phyloP scores from a whole-genome alignment of 2,888 invertebrate genomes.

The Vandiemenella viatica region DNA sequence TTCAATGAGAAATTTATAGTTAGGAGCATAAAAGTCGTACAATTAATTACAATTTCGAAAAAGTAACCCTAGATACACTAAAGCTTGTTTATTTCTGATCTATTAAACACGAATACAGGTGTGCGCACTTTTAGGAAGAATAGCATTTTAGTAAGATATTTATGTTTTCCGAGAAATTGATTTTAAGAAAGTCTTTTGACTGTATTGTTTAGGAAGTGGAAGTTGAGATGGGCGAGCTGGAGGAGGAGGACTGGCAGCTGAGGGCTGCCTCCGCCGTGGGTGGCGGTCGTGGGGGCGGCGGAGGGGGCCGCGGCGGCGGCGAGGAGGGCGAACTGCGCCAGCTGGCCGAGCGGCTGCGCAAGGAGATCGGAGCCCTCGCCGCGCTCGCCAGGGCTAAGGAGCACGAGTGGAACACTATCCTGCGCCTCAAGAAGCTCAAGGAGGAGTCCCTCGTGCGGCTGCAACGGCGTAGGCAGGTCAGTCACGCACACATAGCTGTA shows the following conservation, averaged over 20 bases:
- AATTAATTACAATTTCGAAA: too few relatives aligned
- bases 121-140: too few relatives aligned
- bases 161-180: too few relatives aligned
- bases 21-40: too few relatives aligned
- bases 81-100: too few relatives aligned
- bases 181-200: too few relatives aligned
- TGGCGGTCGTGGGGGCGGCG: background rate
- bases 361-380: slow-evolving; percentile 44
- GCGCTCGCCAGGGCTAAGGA: slow-evolving; percentile 67
- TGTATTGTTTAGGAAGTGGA: too few relatives aligned
- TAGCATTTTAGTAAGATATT: too few relatives aligned
- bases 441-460: slow-evolving; percentile 63
- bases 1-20: too few relatives aligned
- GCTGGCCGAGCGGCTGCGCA: slow-evolving; percentile 44
- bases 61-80: too few relatives aligned
- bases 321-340: background rate
- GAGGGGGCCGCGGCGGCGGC: background rate
- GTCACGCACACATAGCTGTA: too few relatives aligned
- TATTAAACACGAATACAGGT: too few relatives aligned
- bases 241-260: background rate
- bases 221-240: background rate
- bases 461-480: slow-evolving; percentile 39
- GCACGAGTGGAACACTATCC: slow-evolving; percentile 70
- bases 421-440: slow-evolving; percentile 69
- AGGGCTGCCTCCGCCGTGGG: background rate